These are phyloP conservation scores for Bostrychus sinensis DNA, from an alignment of 2,113 vertebrate genomes.

Conservation along the genomic window DNA sequence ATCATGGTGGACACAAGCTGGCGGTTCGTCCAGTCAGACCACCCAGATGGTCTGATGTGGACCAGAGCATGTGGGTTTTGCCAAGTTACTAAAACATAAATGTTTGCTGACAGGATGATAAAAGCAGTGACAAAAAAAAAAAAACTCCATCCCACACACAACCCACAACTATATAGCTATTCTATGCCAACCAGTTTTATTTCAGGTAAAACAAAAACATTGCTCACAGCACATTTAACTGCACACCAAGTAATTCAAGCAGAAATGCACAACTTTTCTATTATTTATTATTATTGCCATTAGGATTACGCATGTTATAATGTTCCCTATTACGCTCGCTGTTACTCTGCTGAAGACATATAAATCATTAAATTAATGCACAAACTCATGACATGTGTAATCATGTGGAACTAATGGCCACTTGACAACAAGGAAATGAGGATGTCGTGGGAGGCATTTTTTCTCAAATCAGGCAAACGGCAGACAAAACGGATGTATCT, in stretches of 20 bases:
- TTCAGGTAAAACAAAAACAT: not conserved
- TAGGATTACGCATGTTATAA: slow-evolving; percentile 2
- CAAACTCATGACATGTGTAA: slow-evolving; percentile 7
- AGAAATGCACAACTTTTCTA: not conserved
- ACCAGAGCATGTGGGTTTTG: too few relatives aligned
- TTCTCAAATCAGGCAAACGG: slow-evolving; percentile 15
- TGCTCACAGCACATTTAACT: not conserved
- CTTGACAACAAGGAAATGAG: slow-evolving; percentile 6
- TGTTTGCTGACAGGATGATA: too few relatives aligned
- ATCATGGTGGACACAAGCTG: too few relatives aligned
- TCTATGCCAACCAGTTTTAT: not conserved
- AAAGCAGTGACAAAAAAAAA: too few relatives aligned
- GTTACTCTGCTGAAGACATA: slow-evolving; percentile 1
- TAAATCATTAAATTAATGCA: slow-evolving; percentile 8
- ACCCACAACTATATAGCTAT: too few relatives aligned
- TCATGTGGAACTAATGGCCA: slow-evolving; percentile 9
- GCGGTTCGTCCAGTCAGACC: too few relatives aligned
- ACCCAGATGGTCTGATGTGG: too few relatives aligned
- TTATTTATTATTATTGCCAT: slow-evolving; percentile 5
- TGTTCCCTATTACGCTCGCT: not conserved
- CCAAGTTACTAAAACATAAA: too few relatives aligned
- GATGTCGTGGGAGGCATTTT: slow-evolving; percentile 10
- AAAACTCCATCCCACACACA: too few relatives aligned
- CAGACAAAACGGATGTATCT: slow-evolving; percentile 14
- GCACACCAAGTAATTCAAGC: not conserved